Evolutionary conservation across 2,888 invertebrate species (phyloP), one percentile per base, ranked within the genome.

Genomic region (Nyleta sp.): DNA sequence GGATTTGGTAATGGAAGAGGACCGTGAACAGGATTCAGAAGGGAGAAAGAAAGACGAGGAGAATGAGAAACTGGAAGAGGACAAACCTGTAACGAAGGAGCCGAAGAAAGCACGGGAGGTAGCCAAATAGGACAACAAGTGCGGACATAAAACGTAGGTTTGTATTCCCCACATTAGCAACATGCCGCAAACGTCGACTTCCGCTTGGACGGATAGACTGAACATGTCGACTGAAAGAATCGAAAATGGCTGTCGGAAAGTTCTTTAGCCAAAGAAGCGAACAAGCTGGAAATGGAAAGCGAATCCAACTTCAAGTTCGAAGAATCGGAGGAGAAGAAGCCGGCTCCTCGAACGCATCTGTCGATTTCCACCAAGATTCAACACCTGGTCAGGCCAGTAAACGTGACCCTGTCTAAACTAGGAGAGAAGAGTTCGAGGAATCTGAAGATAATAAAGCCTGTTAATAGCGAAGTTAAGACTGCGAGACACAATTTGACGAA

Each of bases 141-240:
- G 76, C 20, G 48, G 3, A 2, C 71, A 76, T n/a, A 72, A 68
- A 24, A 59, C 57, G 5, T 50, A 71, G 17, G 50, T 78, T 7
- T 60, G 70, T 7, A 55, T 72, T 15, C 50, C 68, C 10, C 87
- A 85, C 46, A 81, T 89, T 7, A 84, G 87, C 18, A 88, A 88
- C 24, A 88, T 89, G 80, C 83, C 88, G 5, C 83, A 84, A 67
- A 78, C 86, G 52, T 84, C 91, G 0, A 89, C 89, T 15, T 87
- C 91, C 52, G 86, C 91, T 15, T 91, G 92, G 20, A 92, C 94
- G 86, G 93, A 93, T 15, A 93, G 94, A 85, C 94, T 94, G 0
- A 94, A 94, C 84, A 94, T 94, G 94, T 94, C 94, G 0, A 94
- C 93, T 35, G 94, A 94, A 83, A 94, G 94, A 87, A 94, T 94